A percentile compares a stretch with the other conserved stretches of the same genome.
Conservation (phyloP, 2,888 invertebrate genomes). For the Salpingus planirostris region DNA sequence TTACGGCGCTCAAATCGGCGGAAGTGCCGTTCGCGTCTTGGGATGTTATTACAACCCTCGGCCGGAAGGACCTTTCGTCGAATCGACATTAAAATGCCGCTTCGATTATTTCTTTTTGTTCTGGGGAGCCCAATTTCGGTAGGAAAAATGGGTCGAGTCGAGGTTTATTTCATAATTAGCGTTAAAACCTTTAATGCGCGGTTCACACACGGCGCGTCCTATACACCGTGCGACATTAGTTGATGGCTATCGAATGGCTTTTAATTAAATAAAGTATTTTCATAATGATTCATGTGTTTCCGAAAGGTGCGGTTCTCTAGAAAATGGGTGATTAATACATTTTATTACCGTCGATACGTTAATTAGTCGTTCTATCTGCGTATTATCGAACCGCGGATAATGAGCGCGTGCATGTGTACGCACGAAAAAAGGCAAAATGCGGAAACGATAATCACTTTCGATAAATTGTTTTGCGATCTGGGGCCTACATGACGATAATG, state of each 20-base stretch:
- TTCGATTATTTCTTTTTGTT: too few species aligned
- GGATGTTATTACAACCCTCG: conserved; percentile 30
- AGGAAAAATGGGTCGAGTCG: too few species aligned
- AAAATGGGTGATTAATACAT: conserved; percentile 12
- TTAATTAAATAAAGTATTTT: conserved; percentile 15
- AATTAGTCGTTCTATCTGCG: too few species aligned
- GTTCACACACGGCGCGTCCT: too few species aligned
- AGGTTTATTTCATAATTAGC: conserved; percentile 14
- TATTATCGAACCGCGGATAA: too few species aligned
- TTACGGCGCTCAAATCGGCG: conserved; percentile 34
- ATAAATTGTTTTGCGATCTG: neutral
- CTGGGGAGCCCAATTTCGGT: too few species aligned
- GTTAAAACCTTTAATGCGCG: conserved; percentile 1
- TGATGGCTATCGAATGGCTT: conserved; percentile 7
- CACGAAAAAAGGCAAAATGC: too few species aligned
- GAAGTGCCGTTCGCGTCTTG: conserved; percentile 35
- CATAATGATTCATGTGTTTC: conserved; percentile 8
- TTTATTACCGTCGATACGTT: conserved; percentile 11
- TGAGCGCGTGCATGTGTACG: too few species aligned
- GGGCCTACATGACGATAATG: too few species aligned
- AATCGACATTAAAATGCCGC: too few species aligned
- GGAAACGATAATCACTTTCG: conserved; percentile 3
- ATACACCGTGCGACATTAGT: too few species aligned
- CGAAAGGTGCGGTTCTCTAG: conserved; percentile 11
- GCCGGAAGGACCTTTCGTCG: too few species aligned